A percentile compares a stretch with the other conserved stretches of the same genome.
Conservation (phyloP, 2,888 invertebrate genomes). For the Euphydryas editha region DNA sequence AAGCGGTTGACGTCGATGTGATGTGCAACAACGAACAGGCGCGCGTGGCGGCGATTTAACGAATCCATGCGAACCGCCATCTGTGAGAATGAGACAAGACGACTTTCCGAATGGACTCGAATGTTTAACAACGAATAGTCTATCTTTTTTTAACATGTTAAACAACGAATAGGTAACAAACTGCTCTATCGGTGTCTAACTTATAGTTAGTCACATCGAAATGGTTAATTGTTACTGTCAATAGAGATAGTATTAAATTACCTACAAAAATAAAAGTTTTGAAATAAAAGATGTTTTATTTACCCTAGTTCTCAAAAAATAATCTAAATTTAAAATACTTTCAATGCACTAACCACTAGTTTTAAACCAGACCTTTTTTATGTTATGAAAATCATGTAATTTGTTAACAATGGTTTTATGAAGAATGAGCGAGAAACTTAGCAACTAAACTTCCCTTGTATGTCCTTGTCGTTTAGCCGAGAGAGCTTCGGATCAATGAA, state of each 20-base stretch:
- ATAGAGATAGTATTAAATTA: background rate
- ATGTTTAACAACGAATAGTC: constrained; percentile 45
- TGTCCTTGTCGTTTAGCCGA: constrained; percentile 73
- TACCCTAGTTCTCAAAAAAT: background rate
- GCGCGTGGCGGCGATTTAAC: constrained; percentile 66
- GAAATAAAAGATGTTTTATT: background rate
- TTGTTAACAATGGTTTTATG: constrained; percentile 4
- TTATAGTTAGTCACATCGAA: constrained; percentile 1
- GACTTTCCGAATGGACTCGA: constrained; percentile 51
- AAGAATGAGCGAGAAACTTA: constrained; percentile 49
- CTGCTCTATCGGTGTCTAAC: constrained; percentile 5
- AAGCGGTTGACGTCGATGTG: constrained; percentile 82
- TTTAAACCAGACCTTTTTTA: background rate
- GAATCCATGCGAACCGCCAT: constrained; percentile 51
- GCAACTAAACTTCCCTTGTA: constrained; percentile 52
- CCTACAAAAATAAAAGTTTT: background rate
- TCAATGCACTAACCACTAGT: too few species aligned
- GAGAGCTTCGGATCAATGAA: constrained; percentile 81
- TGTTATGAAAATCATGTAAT: background rate
- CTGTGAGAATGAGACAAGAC: constrained; percentile 62
- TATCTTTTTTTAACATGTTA: constrained; percentile 47
- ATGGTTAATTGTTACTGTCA: constrained; percentile 8
- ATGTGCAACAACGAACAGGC: constrained; percentile 77
- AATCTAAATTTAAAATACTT: too few species aligned
- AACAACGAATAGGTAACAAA: constrained; percentile 16